Conservation (phyloP, 2,113 vertebrate genomes). For the pig (Sus scrofa) region DNA sequence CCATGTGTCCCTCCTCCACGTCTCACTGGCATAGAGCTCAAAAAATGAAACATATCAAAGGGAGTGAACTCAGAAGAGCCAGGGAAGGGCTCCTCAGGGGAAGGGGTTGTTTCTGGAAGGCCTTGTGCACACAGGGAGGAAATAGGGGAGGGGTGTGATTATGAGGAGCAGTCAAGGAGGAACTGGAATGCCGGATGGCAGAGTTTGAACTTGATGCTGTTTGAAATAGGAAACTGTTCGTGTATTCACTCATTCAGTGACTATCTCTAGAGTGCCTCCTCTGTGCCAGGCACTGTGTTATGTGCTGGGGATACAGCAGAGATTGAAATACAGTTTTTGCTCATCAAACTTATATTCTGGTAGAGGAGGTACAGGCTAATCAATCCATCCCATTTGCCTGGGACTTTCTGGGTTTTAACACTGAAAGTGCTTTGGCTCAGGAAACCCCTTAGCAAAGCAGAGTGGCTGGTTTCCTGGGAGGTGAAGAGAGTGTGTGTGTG, state of each 20-base stretch:
- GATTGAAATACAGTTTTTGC: not conserved
- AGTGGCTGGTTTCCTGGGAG: not conserved
- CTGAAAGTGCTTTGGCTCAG: not conserved
- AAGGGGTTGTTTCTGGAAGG: not conserved
- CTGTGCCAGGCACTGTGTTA: not conserved
- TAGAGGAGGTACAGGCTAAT: not conserved
- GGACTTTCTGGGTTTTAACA: not conserved
- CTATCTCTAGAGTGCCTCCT: not conserved
- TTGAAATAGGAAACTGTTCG: not conserved
- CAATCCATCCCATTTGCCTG: not conserved
- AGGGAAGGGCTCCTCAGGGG: not conserved
- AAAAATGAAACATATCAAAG: not conserved
- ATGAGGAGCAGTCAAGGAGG: not conserved
- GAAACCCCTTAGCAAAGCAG: not conserved
- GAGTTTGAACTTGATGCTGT: not conserved
- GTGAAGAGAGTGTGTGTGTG: too few species aligned
- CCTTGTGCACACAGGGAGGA: not conserved
- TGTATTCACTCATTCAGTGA: not conserved
- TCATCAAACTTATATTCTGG: not conserved
- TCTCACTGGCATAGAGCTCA: slow-evolving; percentile 1
- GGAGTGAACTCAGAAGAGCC: not conserved
- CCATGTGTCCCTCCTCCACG: not conserved
- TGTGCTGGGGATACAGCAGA: not conserved
- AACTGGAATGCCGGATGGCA: not conserved
- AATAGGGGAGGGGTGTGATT: not conserved